phyloP scores from a whole-genome alignment of 2,797 vertebrate genomes.

The Diglossa cyanea region DNA sequence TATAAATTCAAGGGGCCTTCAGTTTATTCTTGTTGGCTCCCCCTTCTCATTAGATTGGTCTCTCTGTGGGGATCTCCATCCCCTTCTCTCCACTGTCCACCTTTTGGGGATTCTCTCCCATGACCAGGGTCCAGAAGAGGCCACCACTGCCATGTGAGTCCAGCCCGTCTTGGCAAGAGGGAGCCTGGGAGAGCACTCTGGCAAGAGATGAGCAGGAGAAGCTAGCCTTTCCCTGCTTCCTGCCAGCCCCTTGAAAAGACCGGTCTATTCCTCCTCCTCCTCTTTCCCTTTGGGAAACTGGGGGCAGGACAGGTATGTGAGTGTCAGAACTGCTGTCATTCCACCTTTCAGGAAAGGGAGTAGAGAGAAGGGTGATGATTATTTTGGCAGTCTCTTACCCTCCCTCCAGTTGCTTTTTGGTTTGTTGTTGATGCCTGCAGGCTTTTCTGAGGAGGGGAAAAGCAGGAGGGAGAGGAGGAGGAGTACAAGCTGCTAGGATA shows the following conservation, averaged over 20 bases:
- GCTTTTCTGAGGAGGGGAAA: constrained; percentile 54
- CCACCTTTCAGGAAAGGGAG: not conserved
- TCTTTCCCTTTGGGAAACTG: constrained; percentile 4
- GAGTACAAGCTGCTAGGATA: constrained; percentile 48
- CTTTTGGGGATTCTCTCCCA: constrained; percentile 56
- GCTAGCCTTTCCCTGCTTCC: constrained; percentile 54
- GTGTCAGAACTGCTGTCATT: constrained; percentile 17
- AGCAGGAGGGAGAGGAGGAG: constrained; percentile 50
- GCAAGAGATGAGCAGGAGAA: constrained; percentile 35
- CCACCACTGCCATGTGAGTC: constrained; percentile 67
- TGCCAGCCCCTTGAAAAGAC: constrained; percentile 41
- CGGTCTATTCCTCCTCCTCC: constrained; percentile 37
- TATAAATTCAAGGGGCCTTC: constrained; percentile 71
- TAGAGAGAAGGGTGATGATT: constrained; percentile 33
- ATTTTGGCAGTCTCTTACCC: constrained; percentile 68
- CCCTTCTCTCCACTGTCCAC: constrained; percentile 65
- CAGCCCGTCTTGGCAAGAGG: constrained; percentile 66
- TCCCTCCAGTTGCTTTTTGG: constrained; percentile 60
- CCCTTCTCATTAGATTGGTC: constrained; percentile 71
- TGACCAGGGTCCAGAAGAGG: constrained; percentile 59
- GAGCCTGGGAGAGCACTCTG: constrained; percentile 51
- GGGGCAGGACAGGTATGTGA: not conserved
- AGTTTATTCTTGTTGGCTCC: constrained; percentile 63
- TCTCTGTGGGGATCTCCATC: constrained; percentile 57
- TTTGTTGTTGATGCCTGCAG: constrained; percentile 67